phyloP scores from a whole-genome alignment of 2,797 vertebrate species.

The Clarias pachynema region DNA sequence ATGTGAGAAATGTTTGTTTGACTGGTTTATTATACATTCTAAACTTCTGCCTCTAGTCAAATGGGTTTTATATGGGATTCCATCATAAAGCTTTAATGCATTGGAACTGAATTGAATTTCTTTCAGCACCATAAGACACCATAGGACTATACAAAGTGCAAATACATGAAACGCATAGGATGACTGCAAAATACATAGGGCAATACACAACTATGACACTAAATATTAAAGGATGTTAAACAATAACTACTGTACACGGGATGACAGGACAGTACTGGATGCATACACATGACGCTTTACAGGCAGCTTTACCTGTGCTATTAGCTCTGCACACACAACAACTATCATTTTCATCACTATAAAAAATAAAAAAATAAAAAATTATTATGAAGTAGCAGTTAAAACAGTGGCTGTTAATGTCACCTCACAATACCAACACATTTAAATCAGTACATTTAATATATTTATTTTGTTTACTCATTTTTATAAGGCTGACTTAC shows the following conservation, averaged over 20 bases:
- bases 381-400: neutral
- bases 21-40: neutral
- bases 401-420: neutral
- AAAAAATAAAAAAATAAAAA: too few relatives aligned
- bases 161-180: too few relatives aligned
- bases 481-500: neutral
- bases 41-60: neutral
- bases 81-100: neutral
- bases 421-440: neutral
- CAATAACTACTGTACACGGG: neutral
- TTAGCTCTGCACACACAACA: too few relatives aligned
- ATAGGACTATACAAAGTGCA: neutral
- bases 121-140: neutral
- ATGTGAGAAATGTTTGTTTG: constrained; percentile 3
- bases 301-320: too few relatives aligned
- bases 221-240: neutral
- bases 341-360: too few relatives aligned
- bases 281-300: neutral
- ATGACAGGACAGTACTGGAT: neutral
- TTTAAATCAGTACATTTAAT: neutral
- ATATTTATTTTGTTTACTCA: neutral
- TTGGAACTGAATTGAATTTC: neutral
- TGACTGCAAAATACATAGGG: neutral
- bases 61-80: neutral
- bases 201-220: neutral